Percentiles rank a stretch among this genome's conserved stretches.
These are phyloP conservation scores for Hylomyscus alleni DNA, from an alignment of 2,797 vertebrate genomes.

Conservation along the genomic window DNA sequence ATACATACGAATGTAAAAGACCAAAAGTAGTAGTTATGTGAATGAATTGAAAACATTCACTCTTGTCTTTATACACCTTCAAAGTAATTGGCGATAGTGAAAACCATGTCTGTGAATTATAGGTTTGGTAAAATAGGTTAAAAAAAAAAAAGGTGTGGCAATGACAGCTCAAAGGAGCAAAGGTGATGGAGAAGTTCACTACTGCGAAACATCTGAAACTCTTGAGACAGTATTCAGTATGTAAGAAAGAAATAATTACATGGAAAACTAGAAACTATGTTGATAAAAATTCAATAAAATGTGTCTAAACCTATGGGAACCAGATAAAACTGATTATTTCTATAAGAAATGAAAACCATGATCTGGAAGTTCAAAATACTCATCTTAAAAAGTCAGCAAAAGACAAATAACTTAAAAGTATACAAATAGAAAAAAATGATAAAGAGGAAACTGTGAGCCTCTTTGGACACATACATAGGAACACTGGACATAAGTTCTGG, in stretches of 20 bases:
- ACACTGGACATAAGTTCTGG: background rate
- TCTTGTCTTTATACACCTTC: background rate
- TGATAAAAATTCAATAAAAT: slow-evolving; percentile 42
- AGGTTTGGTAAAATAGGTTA: background rate
- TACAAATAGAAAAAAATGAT: background rate
- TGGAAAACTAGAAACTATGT: background rate
- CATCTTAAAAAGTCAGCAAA: background rate
- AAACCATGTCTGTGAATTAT: background rate
- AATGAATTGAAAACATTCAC: background rate
- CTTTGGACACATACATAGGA: background rate
- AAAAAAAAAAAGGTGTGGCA: background rate
- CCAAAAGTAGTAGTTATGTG: background rate
- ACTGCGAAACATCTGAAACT: background rate
- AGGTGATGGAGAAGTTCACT: background rate
- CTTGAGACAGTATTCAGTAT: background rate
- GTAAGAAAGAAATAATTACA: background rate
- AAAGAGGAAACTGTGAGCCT: slow-evolving; percentile 40
- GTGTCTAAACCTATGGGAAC: background rate
- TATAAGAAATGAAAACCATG: background rate
- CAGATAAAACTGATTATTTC: background rate
- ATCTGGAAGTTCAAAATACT: background rate
- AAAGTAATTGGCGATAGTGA: background rate
- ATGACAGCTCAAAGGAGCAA: background rate
- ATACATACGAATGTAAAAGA: background rate
- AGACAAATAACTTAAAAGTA: background rate